A percentile compares a stretch with the other conserved stretches of the same genome.
phyloP scores from a whole-genome alignment of 2,797 vertebrate species.

The Ptychadena robeensis region DNA sequence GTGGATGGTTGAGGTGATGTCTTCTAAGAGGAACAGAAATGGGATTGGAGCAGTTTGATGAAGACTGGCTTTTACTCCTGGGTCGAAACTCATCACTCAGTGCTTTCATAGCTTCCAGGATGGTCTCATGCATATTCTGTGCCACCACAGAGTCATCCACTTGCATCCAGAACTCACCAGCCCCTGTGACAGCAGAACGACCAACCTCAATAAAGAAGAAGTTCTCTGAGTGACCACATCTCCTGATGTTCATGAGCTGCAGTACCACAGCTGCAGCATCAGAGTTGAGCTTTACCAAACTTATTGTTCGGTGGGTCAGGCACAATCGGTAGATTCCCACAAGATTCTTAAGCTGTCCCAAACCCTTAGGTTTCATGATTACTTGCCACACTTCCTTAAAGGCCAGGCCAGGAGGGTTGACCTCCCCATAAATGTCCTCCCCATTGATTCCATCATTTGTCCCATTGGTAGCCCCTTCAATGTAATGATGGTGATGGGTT shows the following conservation, averaged over 20 bases:
- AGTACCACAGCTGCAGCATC: slow-evolving; percentile 86
- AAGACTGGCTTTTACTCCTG: slow-evolving; percentile 88
- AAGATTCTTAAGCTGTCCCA: slow-evolving; percentile 87
- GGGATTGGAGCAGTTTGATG: slow-evolving; percentile 87
- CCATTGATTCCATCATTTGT: slow-evolving; percentile 64
- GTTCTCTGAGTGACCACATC: slow-evolving; percentile 88
- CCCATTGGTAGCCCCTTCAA: slow-evolving; percentile 69
- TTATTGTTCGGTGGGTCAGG: slow-evolving; percentile 87
- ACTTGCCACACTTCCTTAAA: slow-evolving; percentile 92
- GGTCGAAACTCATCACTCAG: slow-evolving; percentile 89
- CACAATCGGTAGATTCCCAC: slow-evolving; percentile 89
- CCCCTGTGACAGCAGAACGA: slow-evolving; percentile 84
- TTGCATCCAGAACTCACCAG: slow-evolving; percentile 91
- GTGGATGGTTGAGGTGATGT: slow-evolving; percentile 85
- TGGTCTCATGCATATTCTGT: slow-evolving; percentile 90
- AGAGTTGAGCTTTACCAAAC: slow-evolving; percentile 87
- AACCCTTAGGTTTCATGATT: slow-evolving; percentile 87
- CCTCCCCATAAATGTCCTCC: slow-evolving; percentile 78
- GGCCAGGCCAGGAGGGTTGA: slow-evolving; percentile 81
- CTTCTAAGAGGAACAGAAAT: slow-evolving; percentile 85
- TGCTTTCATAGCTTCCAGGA: slow-evolving; percentile 88
- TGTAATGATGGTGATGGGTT: slow-evolving; percentile 74
- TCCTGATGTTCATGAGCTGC: slow-evolving; percentile 87
- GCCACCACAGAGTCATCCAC: slow-evolving; percentile 89
- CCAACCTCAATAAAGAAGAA: slow-evolving; percentile 92